A percentile compares a stretch with the other conserved stretches of the same genome.
Conservation (phyloP, 2,113 vertebrate genomes). For the Meleagris gallopavo region DNA sequence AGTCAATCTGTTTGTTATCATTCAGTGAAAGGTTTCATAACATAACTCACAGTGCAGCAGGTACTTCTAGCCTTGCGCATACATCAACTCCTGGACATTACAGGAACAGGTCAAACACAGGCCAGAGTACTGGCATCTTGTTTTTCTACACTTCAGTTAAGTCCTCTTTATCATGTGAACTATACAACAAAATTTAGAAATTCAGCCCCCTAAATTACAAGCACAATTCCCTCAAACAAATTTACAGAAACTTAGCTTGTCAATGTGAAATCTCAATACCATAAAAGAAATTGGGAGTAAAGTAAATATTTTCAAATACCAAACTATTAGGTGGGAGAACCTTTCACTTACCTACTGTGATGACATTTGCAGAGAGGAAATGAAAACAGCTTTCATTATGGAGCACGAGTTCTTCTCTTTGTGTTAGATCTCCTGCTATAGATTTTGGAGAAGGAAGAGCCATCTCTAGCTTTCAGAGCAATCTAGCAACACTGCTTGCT, state of each 20-base stretch:
- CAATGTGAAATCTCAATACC: background rate
- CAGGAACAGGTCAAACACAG: background rate
- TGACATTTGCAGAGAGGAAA: slow-evolving; percentile 63
- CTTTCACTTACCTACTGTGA: slow-evolving; percentile 56
- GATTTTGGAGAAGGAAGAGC: slow-evolving; percentile 26
- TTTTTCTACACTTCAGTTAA: background rate
- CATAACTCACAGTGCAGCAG: background rate
- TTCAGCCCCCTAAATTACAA: background rate
- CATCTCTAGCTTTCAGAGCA: slow-evolving; percentile 7
- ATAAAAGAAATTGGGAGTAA: background rate
- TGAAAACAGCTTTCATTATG: background rate
- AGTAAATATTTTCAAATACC: background rate
- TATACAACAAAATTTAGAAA: background rate
- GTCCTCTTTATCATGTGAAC: background rate
- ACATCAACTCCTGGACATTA: background rate
- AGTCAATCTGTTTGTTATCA: background rate
- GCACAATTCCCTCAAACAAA: background rate
- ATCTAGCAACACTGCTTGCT: background rate
- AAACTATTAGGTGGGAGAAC: background rate
- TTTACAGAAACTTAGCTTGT: background rate
- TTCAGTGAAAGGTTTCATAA: background rate
- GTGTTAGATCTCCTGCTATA: slow-evolving; percentile 8
- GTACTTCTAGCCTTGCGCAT: background rate
- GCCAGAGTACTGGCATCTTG: background rate
- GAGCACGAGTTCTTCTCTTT: background rate